A percentile compares a stretch with the other conserved stretches of the same genome.
Conservation (phyloP, 2,797 vertebrate species). For the Sebastiscus albofasciatus region DNA sequence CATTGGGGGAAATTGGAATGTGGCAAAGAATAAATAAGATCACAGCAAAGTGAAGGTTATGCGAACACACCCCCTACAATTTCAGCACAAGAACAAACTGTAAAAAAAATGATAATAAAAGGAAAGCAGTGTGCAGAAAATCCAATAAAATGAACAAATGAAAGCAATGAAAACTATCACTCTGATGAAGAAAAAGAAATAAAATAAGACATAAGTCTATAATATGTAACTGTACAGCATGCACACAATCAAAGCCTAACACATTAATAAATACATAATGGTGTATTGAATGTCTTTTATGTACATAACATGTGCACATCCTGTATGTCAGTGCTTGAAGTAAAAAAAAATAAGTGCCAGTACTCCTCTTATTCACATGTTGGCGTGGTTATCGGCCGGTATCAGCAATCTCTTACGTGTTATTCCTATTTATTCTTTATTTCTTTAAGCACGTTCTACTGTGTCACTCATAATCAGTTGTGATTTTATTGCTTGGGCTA, state of each 20-base stretch:
- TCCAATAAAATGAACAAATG: conserved; percentile 1
- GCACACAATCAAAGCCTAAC: background rate
- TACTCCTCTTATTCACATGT: too few relatives aligned
- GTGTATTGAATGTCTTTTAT: background rate
- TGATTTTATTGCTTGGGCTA: too few relatives aligned
- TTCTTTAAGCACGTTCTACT: too few relatives aligned
- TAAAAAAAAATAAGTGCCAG: too few relatives aligned
- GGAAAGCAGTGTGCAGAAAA: background rate
- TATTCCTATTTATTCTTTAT: too few relatives aligned
- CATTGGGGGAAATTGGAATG: conserved; percentile 3
- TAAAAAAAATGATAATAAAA: background rate
- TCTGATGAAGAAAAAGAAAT: background rate
- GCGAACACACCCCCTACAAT: background rate
- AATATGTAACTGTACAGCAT: background rate
- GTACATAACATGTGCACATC: conserved; percentile 2
- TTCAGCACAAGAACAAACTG: background rate
- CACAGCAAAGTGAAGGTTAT: background rate
- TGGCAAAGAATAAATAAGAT: conserved; percentile 12
- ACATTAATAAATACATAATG: background rate
- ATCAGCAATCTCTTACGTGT: too few relatives aligned
- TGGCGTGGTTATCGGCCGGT: too few relatives aligned
- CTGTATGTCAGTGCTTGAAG: too few relatives aligned
- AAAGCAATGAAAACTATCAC: background rate
- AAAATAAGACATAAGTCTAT: background rate
- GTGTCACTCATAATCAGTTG: too few relatives aligned